Percentiles rank a stretch among this genome's conserved stretches.
phyloP scores from a whole-genome alignment of 2,888 invertebrate species.

The Amblyteles armatorius region DNA sequence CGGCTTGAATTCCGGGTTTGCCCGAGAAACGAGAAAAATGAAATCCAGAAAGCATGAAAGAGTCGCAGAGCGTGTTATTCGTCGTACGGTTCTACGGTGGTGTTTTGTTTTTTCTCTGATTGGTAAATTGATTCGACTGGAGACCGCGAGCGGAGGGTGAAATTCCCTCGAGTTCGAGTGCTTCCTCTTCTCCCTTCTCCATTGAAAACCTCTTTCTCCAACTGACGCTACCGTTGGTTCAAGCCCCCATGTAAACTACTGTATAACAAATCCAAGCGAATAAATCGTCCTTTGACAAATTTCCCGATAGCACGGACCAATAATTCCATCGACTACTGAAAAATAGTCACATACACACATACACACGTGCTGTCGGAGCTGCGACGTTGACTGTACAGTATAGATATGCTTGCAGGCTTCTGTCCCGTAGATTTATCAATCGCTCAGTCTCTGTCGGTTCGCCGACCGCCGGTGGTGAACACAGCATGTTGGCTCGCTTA shows the following conservation, averaged over 20 bases:
- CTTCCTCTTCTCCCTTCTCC: background rate
- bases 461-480: background rate
- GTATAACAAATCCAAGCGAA: conserved; percentile 63
- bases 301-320: conserved; percentile 58
- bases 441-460: conserved; percentile 22
- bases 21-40: conserved; percentile 26
- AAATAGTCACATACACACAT: conserved; percentile 16
- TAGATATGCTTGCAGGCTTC: background rate
- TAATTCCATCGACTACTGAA: conserved; percentile 51
- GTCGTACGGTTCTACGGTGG: conserved; percentile 10
- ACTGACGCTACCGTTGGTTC: background rate
- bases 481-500: conserved; percentile 3
- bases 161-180: conserved; percentile 20
- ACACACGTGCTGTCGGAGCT: background rate
- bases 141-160: conserved; percentile 16
- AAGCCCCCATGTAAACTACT: conserved; percentile 3
- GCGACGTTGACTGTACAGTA: background rate
- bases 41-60: conserved; percentile 28
- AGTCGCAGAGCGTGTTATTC: background rate
- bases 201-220: conserved; percentile 26
- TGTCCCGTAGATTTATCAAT: conserved; percentile 34
- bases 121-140: conserved; percentile 54
- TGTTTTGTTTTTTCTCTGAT: conserved; percentile 16
- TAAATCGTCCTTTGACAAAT: conserved; percentile 69
- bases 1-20: conserved; percentile 39